A percentile compares a stretch with the other conserved stretches of the same genome.
Evolutionary conservation across 2,113 vertebrate species (phyloP).

Genomic region (Promerops cafer): DNA sequence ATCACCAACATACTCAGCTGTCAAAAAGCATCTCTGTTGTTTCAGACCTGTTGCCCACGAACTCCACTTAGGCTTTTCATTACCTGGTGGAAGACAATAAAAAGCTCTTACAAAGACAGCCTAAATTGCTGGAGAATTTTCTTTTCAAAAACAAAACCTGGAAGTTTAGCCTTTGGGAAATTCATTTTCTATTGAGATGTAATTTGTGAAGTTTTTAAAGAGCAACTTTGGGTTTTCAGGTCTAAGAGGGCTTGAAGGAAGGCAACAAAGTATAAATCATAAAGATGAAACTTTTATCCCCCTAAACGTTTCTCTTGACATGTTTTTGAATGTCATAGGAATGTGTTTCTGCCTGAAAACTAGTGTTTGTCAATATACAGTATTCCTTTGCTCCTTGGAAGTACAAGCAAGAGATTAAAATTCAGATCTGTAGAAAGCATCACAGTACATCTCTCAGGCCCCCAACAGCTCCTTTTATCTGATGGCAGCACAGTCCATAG

Average conservation of each 20-base stretch:
- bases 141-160: conserved; percentile 53
- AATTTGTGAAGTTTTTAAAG: conserved; percentile 58
- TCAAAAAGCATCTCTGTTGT: conserved; percentile 44
- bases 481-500: background rate
- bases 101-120: conserved; percentile 58
- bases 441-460: background rate
- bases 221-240: conserved; percentile 48
- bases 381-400: background rate
- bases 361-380: background rate
- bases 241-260: conserved; percentile 35
- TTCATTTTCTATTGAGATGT: conserved; percentile 59
- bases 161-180: conserved; percentile 63
- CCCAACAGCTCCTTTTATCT: background rate
- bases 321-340: background rate
- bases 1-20: background rate
- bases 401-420: background rate
- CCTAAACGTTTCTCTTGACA: background rate
- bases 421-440: background rate
- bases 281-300: background rate
- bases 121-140: conserved; percentile 57
- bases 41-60: conserved; percentile 60
- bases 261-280: background rate
- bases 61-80: conserved; percentile 55
- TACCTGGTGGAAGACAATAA: conserved; percentile 60
- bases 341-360: background rate